These are phyloP conservation scores for Benitochromis conjunctus DNA, from an alignment of 2,113 vertebrate species.

Conservation along the genomic window DNA sequence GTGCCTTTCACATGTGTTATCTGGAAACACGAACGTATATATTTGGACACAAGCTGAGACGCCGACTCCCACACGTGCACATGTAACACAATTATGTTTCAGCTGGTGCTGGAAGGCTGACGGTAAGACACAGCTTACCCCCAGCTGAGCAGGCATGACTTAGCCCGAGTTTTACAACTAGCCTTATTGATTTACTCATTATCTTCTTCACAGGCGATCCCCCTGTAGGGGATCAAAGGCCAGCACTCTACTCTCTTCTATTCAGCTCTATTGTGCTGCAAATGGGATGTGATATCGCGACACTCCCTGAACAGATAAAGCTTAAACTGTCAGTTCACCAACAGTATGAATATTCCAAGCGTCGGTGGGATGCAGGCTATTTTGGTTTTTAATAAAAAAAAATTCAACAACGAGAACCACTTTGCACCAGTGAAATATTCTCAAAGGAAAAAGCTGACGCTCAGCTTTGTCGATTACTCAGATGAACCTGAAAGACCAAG, in stretches of 20 bases:
- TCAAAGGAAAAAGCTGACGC: background rate
- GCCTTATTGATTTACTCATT: slow-evolving; percentile 92
- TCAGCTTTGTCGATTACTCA: background rate
- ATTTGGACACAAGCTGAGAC: slow-evolving; percentile 10
- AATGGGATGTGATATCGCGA: background rate
- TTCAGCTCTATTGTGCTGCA: background rate
- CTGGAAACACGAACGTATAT: background rate
- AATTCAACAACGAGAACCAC: background rate
- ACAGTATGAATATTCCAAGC: background rate
- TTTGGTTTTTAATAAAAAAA: no score
- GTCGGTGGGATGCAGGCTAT: background rate
- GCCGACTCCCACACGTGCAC: background rate
- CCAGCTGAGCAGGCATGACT: slow-evolving; percentile 88
- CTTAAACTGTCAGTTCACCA: background rate
- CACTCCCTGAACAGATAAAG: background rate
- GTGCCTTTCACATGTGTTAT: background rate
- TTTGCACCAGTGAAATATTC: background rate
- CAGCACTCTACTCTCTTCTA: slow-evolving; percentile 19
- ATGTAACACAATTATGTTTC: slow-evolving; percentile 11
- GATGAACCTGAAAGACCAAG: background rate
- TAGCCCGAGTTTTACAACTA: slow-evolving; percentile 89
- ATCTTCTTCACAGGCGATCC: slow-evolving; percentile 83
- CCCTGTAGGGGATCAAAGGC: slow-evolving; percentile 74
- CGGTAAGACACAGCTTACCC: slow-evolving; percentile 86
- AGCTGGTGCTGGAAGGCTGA: slow-evolving; percentile 69